Percentiles rank a stretch among this genome's conserved stretches.
Conservation (phyloP, 2,888 invertebrate genomes). For the Hirtodrosophila duncani region DNA sequence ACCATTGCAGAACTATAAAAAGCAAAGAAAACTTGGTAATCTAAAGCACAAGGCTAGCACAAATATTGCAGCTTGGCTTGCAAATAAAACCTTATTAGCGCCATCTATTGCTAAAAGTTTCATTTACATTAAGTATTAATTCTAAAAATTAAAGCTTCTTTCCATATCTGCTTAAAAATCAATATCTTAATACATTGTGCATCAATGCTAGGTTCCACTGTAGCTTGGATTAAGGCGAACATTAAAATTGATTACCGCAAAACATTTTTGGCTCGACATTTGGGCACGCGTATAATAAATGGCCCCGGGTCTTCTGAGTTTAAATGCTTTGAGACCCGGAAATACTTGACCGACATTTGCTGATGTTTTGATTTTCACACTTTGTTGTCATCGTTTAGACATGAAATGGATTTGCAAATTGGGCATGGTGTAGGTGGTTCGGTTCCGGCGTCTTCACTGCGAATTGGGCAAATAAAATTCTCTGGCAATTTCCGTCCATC, state of each 20-base stretch:
- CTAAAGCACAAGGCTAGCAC: too few species aligned
- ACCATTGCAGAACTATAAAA: too few species aligned
- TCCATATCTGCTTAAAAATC: neutral
- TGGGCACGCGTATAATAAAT: slow-evolving; percentile 41
- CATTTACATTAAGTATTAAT: too few species aligned
- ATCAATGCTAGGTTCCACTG: slow-evolving; percentile 32
- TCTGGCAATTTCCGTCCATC: slow-evolving; percentile 48
- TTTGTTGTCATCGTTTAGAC: slow-evolving; percentile 30
- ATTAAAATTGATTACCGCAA: slow-evolving; percentile 70
- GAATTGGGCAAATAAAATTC: slow-evolving; percentile 37
- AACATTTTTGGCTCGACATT: slow-evolving; percentile 28
- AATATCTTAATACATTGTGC: slow-evolving; percentile 9
- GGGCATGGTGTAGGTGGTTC: neutral
- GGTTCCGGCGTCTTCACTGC: slow-evolving; percentile 41
- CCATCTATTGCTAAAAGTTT: too few species aligned
- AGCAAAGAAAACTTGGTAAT: too few species aligned
- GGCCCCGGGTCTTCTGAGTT: slow-evolving; percentile 11
- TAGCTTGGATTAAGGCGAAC: slow-evolving; percentile 25
- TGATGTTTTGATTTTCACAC: slow-evolving; percentile 38
- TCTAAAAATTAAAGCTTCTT: too few species aligned
- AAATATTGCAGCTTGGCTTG: too few species aligned
- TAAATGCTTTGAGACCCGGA: slow-evolving; percentile 36
- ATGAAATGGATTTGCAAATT: slow-evolving; percentile 3
- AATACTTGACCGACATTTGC: slow-evolving; percentile 33
- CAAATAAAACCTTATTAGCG: too few species aligned